phyloP scores from a whole-genome alignment of 92 coral and sea anemone genomes.

The Actinostola sp. region DNA sequence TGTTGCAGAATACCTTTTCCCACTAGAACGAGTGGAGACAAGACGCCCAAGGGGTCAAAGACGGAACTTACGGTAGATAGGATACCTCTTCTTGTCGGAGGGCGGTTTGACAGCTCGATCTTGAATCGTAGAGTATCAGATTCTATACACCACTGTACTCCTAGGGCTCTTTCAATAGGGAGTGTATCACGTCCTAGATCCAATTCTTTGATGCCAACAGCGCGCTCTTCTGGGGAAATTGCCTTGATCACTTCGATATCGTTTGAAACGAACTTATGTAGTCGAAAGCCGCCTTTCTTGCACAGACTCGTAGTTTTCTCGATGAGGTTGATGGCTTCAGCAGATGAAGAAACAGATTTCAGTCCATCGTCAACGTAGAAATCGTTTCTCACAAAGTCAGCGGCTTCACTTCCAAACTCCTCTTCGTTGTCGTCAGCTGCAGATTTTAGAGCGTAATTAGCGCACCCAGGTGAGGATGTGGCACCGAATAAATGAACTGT shows the following conservation, averaged over 20 bases:
- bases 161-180: constrained; percentile 36
- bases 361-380: constrained; percentile 47
- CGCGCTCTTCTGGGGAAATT: constrained; percentile 30
- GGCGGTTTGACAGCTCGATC: constrained; percentile 40
- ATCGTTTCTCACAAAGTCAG: constrained; percentile 17
- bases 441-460: constrained; percentile 29
- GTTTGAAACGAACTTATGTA: constrained; percentile 47
- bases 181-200: constrained; percentile 26
- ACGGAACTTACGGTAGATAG: constrained; percentile 45
- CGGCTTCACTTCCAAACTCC: constrained; percentile 21
- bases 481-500: constrained; percentile 48
- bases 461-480: constrained; percentile 34
- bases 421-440: constrained; percentile 24
- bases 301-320: constrained; percentile 37
- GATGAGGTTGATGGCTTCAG: constrained; percentile 28
- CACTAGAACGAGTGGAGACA: constrained; percentile 38
- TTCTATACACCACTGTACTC: constrained; percentile 50
- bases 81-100: constrained; percentile 43
- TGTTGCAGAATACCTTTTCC: constrained; percentile 47
- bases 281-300: constrained; percentile 49
- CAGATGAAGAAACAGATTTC: constrained; percentile 30
- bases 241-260: constrained; percentile 34
- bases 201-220: constrained; percentile 19
- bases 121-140: constrained; percentile 40
- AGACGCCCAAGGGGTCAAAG: constrained; percentile 52